Conservation (phyloP, 2,113 vertebrate genomes). For the Leptocoma aspasia region DNA sequence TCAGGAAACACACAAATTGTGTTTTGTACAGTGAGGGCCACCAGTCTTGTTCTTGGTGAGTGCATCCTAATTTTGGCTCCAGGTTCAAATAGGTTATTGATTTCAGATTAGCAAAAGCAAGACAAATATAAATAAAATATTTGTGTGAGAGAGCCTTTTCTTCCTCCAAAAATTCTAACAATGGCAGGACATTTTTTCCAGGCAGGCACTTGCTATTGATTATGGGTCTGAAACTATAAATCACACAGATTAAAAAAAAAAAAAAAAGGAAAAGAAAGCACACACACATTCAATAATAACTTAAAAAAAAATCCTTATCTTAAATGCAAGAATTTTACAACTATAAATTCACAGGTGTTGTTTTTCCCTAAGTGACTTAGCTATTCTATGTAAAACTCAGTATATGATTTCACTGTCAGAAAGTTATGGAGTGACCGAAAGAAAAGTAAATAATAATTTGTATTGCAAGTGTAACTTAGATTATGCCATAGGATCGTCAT, state of each 20-base stretch:
- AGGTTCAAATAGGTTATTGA: background rate
- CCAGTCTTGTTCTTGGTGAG: rapidly evolving
- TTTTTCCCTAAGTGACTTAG: background rate
- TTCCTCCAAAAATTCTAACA: background rate
- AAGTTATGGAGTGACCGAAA: background rate
- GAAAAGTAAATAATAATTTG: background rate
- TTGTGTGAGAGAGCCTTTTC: background rate
- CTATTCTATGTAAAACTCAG: background rate
- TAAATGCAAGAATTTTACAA: background rate
- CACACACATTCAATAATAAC: background rate
- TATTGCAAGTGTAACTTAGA: background rate
- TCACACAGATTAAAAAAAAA: background rate
- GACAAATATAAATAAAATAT: background rate
- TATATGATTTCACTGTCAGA: background rate
- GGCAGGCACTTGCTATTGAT: background rate
- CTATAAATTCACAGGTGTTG: background rate
- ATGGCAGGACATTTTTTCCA: background rate
- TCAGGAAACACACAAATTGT: background rate
- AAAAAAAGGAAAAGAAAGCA: background rate
- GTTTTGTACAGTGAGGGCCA: rapidly evolving
- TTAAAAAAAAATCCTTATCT: rapidly evolving
- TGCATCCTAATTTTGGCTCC: background rate
- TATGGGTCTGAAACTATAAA: background rate
- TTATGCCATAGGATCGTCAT: rapidly evolving
- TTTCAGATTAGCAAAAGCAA: background rate